Percentiles rank a stretch among this genome's conserved stretches.
Conservation (phyloP, 1,140 invertebrate genomes). For the Drosophila bocqueti region DNA sequence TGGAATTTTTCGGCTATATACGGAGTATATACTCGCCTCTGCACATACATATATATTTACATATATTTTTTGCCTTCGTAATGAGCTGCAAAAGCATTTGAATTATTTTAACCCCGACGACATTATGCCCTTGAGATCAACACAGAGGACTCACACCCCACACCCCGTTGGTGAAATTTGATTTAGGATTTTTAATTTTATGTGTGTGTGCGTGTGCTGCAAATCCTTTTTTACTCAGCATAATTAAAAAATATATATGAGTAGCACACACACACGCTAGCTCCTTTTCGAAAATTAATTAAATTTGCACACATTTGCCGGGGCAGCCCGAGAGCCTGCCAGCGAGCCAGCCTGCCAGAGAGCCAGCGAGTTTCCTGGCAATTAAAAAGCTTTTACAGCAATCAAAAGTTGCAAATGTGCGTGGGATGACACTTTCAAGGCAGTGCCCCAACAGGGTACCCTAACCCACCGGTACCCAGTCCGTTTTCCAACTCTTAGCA, state of each 20-base stretch:
- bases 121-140: constrained; percentile 84
- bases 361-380: constrained; percentile 45
- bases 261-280: constrained; percentile 45
- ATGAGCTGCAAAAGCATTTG: constrained; percentile 83
- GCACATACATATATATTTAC: background rate
- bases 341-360: background rate
- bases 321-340: constrained; percentile 20
- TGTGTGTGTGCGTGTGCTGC: constrained; percentile 50
- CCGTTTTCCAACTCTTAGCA: constrained; percentile 4
- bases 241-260: constrained; percentile 85
- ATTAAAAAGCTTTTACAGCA: constrained; percentile 82
- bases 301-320: constrained; percentile 82
- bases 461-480: background rate
- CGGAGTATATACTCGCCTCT: background rate
- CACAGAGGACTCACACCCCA: constrained; percentile 30
- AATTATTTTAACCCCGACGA: constrained; percentile 85
- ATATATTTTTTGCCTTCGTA: constrained; percentile 58
- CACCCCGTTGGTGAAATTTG: constrained; percentile 64
- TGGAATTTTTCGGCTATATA: constrained; percentile 40
- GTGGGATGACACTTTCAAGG: constrained; percentile 45
- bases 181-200: constrained; percentile 85
- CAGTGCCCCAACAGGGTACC: background rate
- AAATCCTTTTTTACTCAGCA: constrained; percentile 83
- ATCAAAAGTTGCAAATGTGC: constrained; percentile 76
- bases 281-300: constrained; percentile 80